These are phyloP conservation scores for Schlechtendalia chinensis DNA, from an alignment of 1,140 invertebrate species.

Conservation along the genomic window DNA sequence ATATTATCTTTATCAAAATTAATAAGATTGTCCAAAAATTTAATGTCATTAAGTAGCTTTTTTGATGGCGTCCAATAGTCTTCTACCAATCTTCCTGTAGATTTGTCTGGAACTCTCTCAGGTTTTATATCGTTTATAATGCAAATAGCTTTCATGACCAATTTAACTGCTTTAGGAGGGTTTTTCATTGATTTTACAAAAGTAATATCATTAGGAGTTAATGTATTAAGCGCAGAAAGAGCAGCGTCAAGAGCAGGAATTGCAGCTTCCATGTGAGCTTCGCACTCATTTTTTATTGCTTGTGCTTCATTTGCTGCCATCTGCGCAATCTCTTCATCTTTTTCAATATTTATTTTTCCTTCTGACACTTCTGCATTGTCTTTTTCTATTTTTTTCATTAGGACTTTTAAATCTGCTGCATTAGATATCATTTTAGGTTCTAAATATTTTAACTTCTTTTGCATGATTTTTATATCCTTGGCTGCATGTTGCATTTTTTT, in stretches of 20 bases:
- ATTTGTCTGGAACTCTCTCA: conserved; percentile 72
- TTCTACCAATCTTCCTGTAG: conserved; percentile 75
- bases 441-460: conserved; percentile 76
- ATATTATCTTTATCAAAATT: conserved; percentile 92
- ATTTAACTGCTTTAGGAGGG: conserved; percentile 86
- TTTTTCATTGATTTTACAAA: conserved; percentile 97
- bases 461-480: conserved; percentile 80
- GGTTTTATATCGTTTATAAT: conserved; percentile 88
- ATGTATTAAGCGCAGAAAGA: conserved; percentile 83
- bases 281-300: conserved; percentile 96
- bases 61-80: conserved; percentile 92
- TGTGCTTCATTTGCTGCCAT: conserved; percentile 93
- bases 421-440: conserved; percentile 86
- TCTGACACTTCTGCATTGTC: conserved; percentile 68
- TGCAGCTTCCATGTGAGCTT: conserved; percentile 92
- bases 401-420: conserved; percentile 77
- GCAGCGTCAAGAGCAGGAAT: conserved; percentile 91
- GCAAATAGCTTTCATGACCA: conserved; percentile 92
- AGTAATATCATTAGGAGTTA: conserved; percentile 91
- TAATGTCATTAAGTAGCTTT: conserved; percentile 88
- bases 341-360: background rate
- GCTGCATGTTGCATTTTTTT: conserved; percentile 92
- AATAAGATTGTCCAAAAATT: conserved; percentile 83
- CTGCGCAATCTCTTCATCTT: conserved; percentile 65
- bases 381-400: conserved; percentile 74